These are phyloP conservation scores for Arnoldichthys spilopterus DNA, from an alignment of 2,797 vertebrate species.

Conservation along the genomic window DNA sequence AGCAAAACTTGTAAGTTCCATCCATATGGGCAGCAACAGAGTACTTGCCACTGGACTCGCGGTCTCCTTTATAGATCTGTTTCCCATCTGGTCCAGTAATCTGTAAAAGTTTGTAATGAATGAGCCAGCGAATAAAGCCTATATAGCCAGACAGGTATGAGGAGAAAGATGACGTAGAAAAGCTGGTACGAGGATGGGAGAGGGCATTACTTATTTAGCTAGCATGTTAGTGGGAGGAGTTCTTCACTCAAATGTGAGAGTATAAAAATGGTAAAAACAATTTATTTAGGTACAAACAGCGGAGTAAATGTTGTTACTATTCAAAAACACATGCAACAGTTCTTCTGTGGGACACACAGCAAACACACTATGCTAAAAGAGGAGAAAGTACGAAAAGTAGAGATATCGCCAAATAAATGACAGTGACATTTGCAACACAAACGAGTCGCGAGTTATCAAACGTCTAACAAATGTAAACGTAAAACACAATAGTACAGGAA, in stretches of 20 bases:
- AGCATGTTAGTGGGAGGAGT: neutral
- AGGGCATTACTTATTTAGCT: neutral
- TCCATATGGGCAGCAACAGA: constrained; percentile 98
- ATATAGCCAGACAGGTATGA: neutral
- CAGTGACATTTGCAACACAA: too few relatives aligned
- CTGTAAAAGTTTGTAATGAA: constrained; percentile 67
- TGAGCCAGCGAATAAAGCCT: neutral
- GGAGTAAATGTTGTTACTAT: neutral
- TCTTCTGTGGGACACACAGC: too few relatives aligned
- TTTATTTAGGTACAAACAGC: too few relatives aligned
- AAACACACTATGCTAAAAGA: too few relatives aligned
- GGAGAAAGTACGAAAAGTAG: neutral
- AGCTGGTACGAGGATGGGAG: neutral
- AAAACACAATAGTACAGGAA: too few relatives aligned
- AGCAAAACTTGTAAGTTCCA: constrained; percentile 97
- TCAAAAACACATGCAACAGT: too few relatives aligned
- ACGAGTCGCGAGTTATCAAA: too few relatives aligned
- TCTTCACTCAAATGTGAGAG: neutral
- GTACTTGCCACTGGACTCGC: constrained; percentile 97
- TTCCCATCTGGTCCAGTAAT: constrained; percentile 97
- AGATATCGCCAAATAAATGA: neutral
- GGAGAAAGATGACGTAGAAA: neutral
- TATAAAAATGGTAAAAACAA: neutral
- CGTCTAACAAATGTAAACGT: too few relatives aligned
- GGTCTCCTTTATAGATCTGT: constrained; percentile 95